Conservation (phyloP, 2,113 vertebrate genomes). For the Oryctolagus cuniculus region DNA sequence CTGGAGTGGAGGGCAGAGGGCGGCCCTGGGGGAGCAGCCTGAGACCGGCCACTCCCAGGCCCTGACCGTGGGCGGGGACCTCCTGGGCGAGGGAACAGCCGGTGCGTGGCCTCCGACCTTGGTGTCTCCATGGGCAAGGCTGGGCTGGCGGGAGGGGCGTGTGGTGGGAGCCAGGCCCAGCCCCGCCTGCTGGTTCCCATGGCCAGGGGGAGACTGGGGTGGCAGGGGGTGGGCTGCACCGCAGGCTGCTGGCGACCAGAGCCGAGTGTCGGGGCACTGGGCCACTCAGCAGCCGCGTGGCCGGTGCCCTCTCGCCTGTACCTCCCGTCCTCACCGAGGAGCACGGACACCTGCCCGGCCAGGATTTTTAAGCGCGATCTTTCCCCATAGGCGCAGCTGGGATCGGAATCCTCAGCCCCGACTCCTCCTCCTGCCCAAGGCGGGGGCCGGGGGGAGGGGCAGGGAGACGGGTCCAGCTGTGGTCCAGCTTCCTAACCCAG, state of each 20-base stretch:
- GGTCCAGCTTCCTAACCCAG: not conserved
- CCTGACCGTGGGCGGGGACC: accelerated
- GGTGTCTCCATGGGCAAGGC: not conserved
- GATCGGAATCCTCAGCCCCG: not conserved
- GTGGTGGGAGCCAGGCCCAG: too few relatives aligned
- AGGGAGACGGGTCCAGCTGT: too few relatives aligned
- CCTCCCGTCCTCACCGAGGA: too few relatives aligned
- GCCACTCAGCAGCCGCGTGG: not conserved
- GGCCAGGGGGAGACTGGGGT: too few relatives aligned
- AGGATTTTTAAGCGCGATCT: not conserved
- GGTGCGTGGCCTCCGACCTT: not conserved
- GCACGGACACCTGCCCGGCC: not conserved
- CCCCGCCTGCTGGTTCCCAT: too few relatives aligned
- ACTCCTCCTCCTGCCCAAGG: too few relatives aligned
- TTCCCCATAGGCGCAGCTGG: not conserved
- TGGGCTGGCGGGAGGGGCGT: accelerated
- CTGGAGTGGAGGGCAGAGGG: accelerated
- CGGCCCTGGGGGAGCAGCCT: accelerated
- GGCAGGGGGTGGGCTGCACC: too few relatives aligned
- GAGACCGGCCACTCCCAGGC: accelerated
- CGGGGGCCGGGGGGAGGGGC: too few relatives aligned
- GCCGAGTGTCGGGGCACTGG: accelerated
- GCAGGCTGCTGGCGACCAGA: accelerated
- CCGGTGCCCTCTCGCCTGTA: not conserved
- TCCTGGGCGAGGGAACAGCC: not conserved